Percentiles rank a stretch among this genome's conserved stretches.
Conservation (phyloP, 2,888 invertebrate genomes). For the Eledona agricola region DNA sequence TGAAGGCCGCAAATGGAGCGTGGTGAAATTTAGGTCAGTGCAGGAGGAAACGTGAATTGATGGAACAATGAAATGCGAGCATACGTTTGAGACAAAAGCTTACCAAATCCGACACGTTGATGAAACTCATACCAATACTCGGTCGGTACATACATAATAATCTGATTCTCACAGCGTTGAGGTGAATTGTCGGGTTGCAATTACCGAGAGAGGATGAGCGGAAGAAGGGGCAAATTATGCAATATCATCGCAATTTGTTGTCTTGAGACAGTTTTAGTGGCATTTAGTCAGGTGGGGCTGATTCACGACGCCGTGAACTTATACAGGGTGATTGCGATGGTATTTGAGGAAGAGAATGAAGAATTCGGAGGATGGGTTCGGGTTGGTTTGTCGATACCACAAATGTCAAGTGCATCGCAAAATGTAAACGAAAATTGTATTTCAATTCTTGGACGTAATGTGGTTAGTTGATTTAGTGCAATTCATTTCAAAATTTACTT, state of each 20-base stretch:
- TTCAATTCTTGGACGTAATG: no score
- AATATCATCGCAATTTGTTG: constrained; percentile 45
- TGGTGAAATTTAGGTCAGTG: neutral
- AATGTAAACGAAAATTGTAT: no score
- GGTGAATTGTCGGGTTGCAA: constrained; percentile 36
- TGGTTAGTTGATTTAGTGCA: no score
- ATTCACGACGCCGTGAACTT: constrained; percentile 16
- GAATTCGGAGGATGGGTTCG: no score
- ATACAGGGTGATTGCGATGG: neutral
- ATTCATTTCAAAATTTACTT: no score
- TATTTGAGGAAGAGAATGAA: constrained; percentile 3
- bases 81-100: no score
- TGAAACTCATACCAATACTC: constrained; percentile 35
- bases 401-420: no score
- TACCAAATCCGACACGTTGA: constrained; percentile 36
- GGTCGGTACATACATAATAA: constrained; percentile 35
- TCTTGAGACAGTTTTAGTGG: constrained; percentile 49
- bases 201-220: constrained; percentile 23
- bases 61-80: constrained; percentile 3
- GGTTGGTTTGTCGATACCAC: no score
- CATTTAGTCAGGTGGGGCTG: constrained; percentile 21
- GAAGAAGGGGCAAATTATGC: constrained; percentile 49
- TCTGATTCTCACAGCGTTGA: constrained; percentile 42
- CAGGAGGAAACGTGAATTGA: constrained; percentile 12
- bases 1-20: neutral